Percentiles rank a stretch among this genome's conserved stretches.
Evolutionary conservation across 2,888 invertebrate species (phyloP).

Genomic region (Parnassius mnemosyne): DNA sequence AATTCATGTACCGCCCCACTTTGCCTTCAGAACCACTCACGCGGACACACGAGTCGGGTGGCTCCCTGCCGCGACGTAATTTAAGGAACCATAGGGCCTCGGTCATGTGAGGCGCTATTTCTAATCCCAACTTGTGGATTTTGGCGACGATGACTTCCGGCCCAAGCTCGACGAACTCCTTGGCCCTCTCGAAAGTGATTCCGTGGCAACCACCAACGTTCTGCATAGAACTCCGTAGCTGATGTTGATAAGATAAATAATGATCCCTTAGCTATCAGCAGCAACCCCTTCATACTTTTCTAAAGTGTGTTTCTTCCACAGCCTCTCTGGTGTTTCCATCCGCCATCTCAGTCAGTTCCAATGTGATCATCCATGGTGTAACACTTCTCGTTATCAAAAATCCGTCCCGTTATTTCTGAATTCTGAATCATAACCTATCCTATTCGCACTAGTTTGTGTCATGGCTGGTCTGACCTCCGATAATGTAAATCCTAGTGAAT

Average conservation of each 20-base stretch:
- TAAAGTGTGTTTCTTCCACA: conserved; percentile 37
- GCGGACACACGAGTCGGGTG: no score
- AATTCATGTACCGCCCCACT: no score
- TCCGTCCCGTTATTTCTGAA: conserved; percentile 39
- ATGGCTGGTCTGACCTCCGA: conserved; percentile 31
- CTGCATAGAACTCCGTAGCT: conserved; percentile 20
- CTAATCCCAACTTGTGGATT: no score
- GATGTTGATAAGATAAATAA: conserved; percentile 4
- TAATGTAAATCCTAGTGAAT: conserved; percentile 36
- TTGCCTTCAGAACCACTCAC: no score
- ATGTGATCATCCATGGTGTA: conserved; percentile 55
- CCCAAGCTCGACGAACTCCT: no score
- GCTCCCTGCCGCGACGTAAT: no score
- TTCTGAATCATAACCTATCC: conserved; percentile 24
- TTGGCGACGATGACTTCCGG: no score
- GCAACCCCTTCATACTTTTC: conserved; percentile 6
- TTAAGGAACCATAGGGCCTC: no score
- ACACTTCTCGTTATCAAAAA: conserved; percentile 42
- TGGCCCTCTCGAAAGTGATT: no score
- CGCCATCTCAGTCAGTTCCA: conserved; percentile 49
- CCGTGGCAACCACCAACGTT: background rate
- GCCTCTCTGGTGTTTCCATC: conserved; percentile 37
- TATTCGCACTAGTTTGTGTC: conserved; percentile 28
- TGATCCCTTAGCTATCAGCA: conserved; percentile 3
- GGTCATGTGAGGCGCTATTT: no score